Evolutionary conservation across 2,888 invertebrate genomes (phyloP), one percentile per base, ranked within the genome.

Genomic region (Nemurella pictetii): DNA sequence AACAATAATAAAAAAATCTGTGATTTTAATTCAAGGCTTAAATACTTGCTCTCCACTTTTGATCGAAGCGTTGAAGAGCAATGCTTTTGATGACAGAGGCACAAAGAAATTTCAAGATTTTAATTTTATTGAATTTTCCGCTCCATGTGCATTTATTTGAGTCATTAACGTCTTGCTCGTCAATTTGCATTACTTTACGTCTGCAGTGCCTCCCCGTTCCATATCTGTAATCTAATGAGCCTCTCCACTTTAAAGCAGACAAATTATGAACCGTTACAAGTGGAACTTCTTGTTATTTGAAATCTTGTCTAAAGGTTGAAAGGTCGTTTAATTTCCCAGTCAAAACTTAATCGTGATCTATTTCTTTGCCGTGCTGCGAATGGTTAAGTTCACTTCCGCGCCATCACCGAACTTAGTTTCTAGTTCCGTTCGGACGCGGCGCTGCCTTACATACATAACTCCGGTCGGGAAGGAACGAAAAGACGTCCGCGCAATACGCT

Each of bases 221-320:
- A 27, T 27, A 75, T 27, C 75, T 28, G 9, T 75, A 75, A 75
- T 75, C 75, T 75, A 75, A 75, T 75, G 75, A 75, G 75, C 75
- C 28, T 12, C 55, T 55, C 55, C 20, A 12, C 55, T 75, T 27
- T n/a, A 25, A 75, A 75, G 75, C 75, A 75, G 75, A 75, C 75
- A 75, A 75, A 75, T 75, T 75, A 28, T 28, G 28, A 75, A 28
- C 26, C 75, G 28, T 28, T 27, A 26, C 4, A 75, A 1, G 75
- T 0, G 27, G 75, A 75, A 28, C 75, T 75, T 28, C 75, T 75
- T 75, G 75, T 75, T 75, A 75, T 75, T 75, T n/a, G 28, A 75
- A 75, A 75, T 75, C 75, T 75, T 26, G 3, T 7, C 75, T 25
- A 12, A 75, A 75, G 26, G 27, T 75, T 75, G 75, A 75, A 28